Evolutionary conservation across 2,888 invertebrate species (phyloP), one percentile per base, ranked within the genome.

Genomic region (Perizoma flavofasciatum): DNA sequence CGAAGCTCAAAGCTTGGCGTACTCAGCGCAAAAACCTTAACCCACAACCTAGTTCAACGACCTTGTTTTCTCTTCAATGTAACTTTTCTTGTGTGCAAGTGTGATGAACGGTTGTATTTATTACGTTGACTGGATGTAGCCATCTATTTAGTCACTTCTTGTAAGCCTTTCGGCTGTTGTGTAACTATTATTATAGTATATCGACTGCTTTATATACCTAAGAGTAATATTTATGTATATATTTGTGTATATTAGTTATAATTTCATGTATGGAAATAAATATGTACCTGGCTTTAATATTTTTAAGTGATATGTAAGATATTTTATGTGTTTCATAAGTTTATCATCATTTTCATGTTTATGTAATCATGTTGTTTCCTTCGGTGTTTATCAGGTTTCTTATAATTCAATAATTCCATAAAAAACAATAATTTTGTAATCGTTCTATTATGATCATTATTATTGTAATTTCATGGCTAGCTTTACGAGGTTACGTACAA

Each of bases 1-100:
- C 66, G 95, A 96, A 68, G 95, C 96, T 64, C 96, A 97, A 81
- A 94, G 95, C 75, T 86, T 97, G 81, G 97, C 97, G 65, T 97
- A 96, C 88, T 94, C 94, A 69, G 96, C 94, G 69, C 96, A 97
- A 85, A 94, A 94, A 84, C 94, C 95, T 68, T 86, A 86, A 74
- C 81, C 69, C 70, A 61, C 73, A 83, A 76, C 88, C 85, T 77
- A 85, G 83, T 81, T 82, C 65, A 71, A 70, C 72, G 85, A 74
- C 86, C 88, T 74, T 77, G 86, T 84, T 89, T 89, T 89, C 89
- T 84, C 88, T 76, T 71, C 70, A 74, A 77, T 71, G 72, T 78
- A 77, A 77, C 22, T 77, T 79, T 78, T 80, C 72, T 74, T 62
- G 74, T 79, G 84, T 81, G 81, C 70, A 72, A 75, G 79, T 79